Evolutionary conservation across 2,888 invertebrate species (phyloP).

Genomic region (Drosophila lacicola): DNA sequence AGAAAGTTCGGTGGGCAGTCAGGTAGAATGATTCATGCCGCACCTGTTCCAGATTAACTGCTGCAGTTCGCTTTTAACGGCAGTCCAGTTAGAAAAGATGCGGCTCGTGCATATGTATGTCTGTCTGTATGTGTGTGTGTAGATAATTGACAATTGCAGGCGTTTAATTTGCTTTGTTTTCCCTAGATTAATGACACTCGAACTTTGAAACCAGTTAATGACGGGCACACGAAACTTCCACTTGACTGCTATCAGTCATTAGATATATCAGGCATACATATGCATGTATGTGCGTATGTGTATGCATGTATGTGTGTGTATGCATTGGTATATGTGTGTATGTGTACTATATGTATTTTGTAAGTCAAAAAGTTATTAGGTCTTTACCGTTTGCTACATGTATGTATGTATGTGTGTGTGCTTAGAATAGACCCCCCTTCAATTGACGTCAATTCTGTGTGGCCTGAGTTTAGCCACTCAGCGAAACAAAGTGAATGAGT

Average conservation of each 20-base stretch:
- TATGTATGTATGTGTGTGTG: not conserved
- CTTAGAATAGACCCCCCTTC: constrained; percentile 2
- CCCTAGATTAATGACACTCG: constrained; percentile 8
- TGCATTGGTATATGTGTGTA: not conserved
- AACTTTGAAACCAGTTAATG: constrained; percentile 15
- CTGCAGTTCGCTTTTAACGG: constrained; percentile 17
- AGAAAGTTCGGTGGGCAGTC: constrained; percentile 42
- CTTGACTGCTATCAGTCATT: constrained; percentile 3
- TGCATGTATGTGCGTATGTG: not conserved
- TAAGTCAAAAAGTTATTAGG: not conserved
- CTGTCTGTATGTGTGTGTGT: not conserved
- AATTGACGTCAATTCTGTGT: constrained; percentile 47
- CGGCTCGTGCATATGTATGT: not conserved
- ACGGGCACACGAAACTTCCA: not conserved
- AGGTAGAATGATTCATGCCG: constrained; percentile 34
- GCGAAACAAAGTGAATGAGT: constrained; percentile 42
- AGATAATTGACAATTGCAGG: not conserved
- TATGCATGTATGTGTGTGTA: too few relatives aligned
- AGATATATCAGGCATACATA: not conserved
- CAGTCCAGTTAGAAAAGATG: constrained; percentile 3
- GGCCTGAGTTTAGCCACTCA: constrained; percentile 21
- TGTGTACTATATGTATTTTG: not conserved
- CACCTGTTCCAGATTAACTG: constrained; percentile 9
- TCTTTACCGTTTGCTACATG: not conserved
- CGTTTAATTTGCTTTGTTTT: constrained; percentile 6